phyloP scores from a whole-genome alignment of 1,140 invertebrate species.

The Ips nitidus region DNA sequence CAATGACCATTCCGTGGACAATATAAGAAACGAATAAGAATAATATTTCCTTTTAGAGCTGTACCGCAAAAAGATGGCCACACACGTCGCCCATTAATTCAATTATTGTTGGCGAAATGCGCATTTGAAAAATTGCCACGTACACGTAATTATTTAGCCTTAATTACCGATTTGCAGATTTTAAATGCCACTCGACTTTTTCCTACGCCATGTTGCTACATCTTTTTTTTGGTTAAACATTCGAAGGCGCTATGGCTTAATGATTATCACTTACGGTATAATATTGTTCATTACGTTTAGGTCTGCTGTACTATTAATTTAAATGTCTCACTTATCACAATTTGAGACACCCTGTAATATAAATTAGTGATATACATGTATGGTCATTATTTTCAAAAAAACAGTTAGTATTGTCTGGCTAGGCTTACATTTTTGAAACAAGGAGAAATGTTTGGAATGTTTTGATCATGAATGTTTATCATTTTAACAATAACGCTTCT shows the following conservation, averaged over 20 bases:
- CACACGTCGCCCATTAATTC: constrained; percentile 32
- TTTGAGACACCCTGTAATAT: no score
- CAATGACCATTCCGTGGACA: constrained; percentile 31
- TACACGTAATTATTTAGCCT: constrained; percentile 18
- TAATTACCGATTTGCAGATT: constrained; percentile 8
- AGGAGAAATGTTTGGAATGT: no score
- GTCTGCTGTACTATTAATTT: no score
- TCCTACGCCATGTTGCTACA: neutral
- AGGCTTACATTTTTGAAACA: no score
- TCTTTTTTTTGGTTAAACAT: neutral
- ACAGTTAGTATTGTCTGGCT: no score
- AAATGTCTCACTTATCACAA: no score
- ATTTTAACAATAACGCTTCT: no score
- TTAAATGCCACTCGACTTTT: neutral
- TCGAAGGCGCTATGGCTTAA: neutral
- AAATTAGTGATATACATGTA: no score
- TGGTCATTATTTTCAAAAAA: no score
- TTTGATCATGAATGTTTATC: no score
- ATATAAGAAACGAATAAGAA: constrained; percentile 37
- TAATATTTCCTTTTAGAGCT: constrained; percentile 35
- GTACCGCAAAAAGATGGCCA: constrained; percentile 30
- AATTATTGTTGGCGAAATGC: constrained; percentile 30
- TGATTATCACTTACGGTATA: neutral
- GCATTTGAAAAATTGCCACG: constrained; percentile 35
- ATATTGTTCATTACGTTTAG: no score